Evolutionary conservation across 2,797 vertebrate genomes (phyloP).

Genomic region (Rousettus madagascariensis): DNA sequence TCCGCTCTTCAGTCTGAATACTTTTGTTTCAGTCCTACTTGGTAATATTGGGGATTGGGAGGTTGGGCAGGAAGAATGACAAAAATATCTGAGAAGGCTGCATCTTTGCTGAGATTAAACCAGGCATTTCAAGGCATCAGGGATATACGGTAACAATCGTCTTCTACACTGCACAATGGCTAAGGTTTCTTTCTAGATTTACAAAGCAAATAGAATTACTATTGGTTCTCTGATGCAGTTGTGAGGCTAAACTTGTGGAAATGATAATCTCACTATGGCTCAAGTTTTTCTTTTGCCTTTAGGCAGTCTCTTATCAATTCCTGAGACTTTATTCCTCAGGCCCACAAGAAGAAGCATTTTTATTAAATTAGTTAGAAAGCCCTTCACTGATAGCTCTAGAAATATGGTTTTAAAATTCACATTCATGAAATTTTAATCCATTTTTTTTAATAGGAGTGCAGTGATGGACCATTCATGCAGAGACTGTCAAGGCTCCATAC

Average conservation of each 20-base stretch:
- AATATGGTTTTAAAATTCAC: conserved; percentile 37
- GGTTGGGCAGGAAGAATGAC: background rate
- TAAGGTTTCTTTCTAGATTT: conserved; percentile 27
- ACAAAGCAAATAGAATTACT: conserved; percentile 37
- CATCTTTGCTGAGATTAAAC: background rate
- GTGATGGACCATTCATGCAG: background rate
- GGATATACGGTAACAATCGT: background rate
- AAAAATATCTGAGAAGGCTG: background rate
- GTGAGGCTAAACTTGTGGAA: background rate
- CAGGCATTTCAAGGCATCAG: background rate
- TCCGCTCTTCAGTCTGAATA: background rate
- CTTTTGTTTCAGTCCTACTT: background rate
- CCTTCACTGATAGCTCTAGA: background rate
- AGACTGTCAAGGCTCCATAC: background rate
- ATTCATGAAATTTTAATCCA: conserved; percentile 30
- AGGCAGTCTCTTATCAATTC: conserved; percentile 20
- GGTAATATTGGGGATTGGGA: background rate
- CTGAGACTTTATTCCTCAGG: background rate
- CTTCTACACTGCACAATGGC: background rate
- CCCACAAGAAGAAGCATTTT: conserved; percentile 3
- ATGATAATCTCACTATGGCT: background rate
- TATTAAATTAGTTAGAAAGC: conserved; percentile 9
- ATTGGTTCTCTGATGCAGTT: background rate
- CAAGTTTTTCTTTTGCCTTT: background rate
- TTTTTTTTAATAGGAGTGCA: background rate